Evolutionary conservation across 2,888 invertebrate genomes (phyloP), one percentile per base, ranked within the genome.

Genomic region (Aethes cnicana): DNA sequence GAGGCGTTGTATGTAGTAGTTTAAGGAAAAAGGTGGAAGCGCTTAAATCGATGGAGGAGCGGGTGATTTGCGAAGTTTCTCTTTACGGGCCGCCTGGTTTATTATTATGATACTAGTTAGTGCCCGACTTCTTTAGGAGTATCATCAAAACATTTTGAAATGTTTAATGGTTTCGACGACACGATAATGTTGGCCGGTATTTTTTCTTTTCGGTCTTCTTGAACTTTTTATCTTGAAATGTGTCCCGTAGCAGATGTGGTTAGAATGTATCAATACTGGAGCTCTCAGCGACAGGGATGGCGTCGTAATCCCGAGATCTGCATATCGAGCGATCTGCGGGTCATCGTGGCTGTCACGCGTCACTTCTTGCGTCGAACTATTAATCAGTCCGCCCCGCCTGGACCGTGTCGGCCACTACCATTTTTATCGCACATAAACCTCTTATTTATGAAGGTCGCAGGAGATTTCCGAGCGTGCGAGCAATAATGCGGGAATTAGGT

Each of bases 31-130:
- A 44, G 44, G 9, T 14, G 25, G 33, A 14, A 25, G 26, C 28
- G 28, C 20, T 42, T 42, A 33, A 47, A 47, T 47, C 33, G 48
- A 48, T 48, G 25, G 18, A 26, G 20, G 18, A 33, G 21, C 25
- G 25, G 33, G 14, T 41, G 32, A 48, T 41, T 39, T 26, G 33
- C 41, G 41, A 41, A 41, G 18, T 20, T 39, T 18, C 7, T 1
- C 5, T 17, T 42, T 28, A 28, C 28, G 41, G 41, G 26, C 35
- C 7, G 6, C 11, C 4, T 7, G 30, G 12, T 41, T 33, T 26
- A 49, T 42, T 42, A 42, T 41, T 26, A 42, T 39, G 30, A 44
- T 44, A 44, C 37, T 37, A 37, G 14, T 44, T 52, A 6, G 11
- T n/a, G 9, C 41, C 41, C 18, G 37, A 12, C 14, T 7, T 2